Base-by-base conservation (phyloP, 2,797 vertebrate species). In the Diglossa cyanea region DNA sequence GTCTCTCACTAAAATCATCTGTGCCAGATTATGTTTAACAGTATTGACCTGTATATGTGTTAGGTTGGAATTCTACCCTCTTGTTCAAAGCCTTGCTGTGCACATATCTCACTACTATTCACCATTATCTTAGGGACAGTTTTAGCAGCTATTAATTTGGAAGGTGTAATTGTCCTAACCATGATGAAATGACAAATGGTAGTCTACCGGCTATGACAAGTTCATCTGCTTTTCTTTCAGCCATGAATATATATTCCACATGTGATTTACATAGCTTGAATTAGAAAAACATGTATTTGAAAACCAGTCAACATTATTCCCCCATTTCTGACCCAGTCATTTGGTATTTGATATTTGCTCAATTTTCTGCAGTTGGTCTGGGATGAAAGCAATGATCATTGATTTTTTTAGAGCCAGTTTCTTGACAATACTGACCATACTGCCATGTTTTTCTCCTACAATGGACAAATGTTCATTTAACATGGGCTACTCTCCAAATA, bases 161-260 rank as follows among this genome's bases (percentile, higher is more conserved):
- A 77, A 90, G 30, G 30, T 90, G 13, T 66, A 84, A 83, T 84
- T 93, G 54, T 65, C 37, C 23, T 88, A 81, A 80, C 16, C 44
- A 21, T 48, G 33, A 93, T 50, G 33, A 83, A 90, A 80, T 93
- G 57, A 83, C 44, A 95, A 94, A 93, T 71, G 74, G 26, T 88
- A 81, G n/a, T 55, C 76, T 85, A 47, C 45, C 25, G 3, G 33
- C 44, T 81, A 55, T 77, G 58, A 88, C 13, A 89, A 86, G n/a
- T 80, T 83, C 8, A 91, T 79, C 57, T 68, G 35, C 1, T 13
- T 51, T 44, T 48, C 20, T 61, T 72, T 35, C 15, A 75, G 30
- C 10, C 5, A 20, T 47, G 28, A 28, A 25, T 79, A 65, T 31
- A 39, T 81, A 74, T 71, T 82, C 9, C 55, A 91, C 31, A 57